Base-by-base conservation (phyloP, 2,888 invertebrate genomes). In the Stramonita haemastoma region DNA sequence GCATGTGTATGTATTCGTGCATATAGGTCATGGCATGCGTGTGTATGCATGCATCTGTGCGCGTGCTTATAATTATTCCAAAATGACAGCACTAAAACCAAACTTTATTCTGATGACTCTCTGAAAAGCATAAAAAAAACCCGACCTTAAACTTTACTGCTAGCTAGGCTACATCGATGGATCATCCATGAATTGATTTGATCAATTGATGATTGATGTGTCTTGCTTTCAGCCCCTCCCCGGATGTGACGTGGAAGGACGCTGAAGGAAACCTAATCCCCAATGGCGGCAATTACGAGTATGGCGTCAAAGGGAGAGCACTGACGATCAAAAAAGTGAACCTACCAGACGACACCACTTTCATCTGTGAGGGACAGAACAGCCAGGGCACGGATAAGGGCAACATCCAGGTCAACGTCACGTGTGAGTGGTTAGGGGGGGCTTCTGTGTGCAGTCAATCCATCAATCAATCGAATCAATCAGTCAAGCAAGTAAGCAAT, bases 31-130 rank as follows among this genome's bases (percentile, higher is more conserved):
- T 60, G 60, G 70, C 26, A n/a, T 26, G 8, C 8, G 70, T 26
- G 70, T 60, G 60, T 13, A 15, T 60, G 60, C 79, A 6, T 91
- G 91, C 22, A 15, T 26, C 26, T 13, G 60, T 60, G 60, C 22
- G 60, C 26, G 8, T 60, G 15, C 13, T 2, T 60, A 15, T 60
- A 19, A 22, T 60, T 22, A 22, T 60, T 73, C 26, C n/a, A n/a
- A 26, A n/a, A 8, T 91, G 70, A 26, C 26, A 5, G 73, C n/a
- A 13, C n/a, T 22, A n/a, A 85, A 89, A 87, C 70, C 5, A 6
- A n/a, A 11, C 5, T 13, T 22, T 66, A 26, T 66, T 66, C 22
- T 22, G 66, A 22, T 66, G 19, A 26, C 19, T 26, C 19, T 26
- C 26, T 66, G 19, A 22, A n/a, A 66, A 26, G 26, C 26, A 66